Evolutionary conservation across 2,113 vertebrate species (phyloP).

Genomic region (Odobenus rosmarus): DNA sequence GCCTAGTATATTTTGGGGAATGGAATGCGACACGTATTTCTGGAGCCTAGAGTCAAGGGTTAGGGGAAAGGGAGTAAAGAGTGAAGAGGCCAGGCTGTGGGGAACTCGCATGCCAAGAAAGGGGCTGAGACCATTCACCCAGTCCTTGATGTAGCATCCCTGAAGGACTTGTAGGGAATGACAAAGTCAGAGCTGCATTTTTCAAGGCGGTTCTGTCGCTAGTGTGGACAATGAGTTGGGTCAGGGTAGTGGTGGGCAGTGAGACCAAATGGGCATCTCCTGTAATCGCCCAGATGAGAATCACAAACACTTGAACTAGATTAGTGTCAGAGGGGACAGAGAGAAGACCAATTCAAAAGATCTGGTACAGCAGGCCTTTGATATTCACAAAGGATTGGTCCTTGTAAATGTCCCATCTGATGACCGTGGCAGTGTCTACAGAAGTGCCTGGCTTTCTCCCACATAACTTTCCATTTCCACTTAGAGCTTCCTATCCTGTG

Average conservation of each 20-base stretch:
- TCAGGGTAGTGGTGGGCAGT: neutral
- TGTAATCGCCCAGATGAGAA: neutral
- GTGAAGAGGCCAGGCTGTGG: neutral
- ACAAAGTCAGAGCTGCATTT: neutral
- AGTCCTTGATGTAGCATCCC: neutral
- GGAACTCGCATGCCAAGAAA: accelerated
- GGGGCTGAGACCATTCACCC: neutral
- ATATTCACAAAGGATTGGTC: neutral
- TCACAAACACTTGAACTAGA: neutral
- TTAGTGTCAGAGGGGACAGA: neutral
- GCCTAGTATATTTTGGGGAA: neutral
- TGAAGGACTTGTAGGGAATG: neutral
- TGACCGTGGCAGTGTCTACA: accelerated
- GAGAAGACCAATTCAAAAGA: neutral
- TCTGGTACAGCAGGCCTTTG: neutral
- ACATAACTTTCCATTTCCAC: neutral
- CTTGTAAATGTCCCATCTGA: neutral
- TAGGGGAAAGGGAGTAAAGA: neutral
- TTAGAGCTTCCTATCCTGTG: neutral
- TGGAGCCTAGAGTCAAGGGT: neutral
- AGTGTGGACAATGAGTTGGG: neutral
- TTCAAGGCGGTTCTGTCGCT: neutral
- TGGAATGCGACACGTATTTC: neutral
- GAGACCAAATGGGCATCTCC: neutral
- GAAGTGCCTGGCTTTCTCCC: neutral